Percentiles rank a stretch among this genome's conserved stretches.
Evolutionary conservation across 2,888 invertebrate genomes (phyloP).

Genomic region (Phengaris arion): DNA sequence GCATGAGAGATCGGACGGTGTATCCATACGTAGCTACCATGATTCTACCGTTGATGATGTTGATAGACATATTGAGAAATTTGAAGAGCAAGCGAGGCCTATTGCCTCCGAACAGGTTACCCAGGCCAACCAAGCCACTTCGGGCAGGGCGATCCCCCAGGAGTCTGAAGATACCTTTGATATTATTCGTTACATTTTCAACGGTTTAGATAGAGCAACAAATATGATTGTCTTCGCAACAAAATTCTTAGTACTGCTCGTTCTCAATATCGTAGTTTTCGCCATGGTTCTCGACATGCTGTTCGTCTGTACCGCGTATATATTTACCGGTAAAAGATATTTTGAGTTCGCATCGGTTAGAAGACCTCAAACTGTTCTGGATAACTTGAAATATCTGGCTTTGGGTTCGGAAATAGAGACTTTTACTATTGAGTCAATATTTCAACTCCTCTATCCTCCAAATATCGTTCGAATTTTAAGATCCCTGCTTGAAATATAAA

Average conservation of each 20-base stretch:
- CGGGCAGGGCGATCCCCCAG: not conserved
- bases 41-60: constrained; percentile 42
- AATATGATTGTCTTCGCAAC: constrained; percentile 38
- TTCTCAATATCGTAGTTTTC: constrained; percentile 50
- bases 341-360: constrained; percentile 52
- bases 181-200: not conserved
- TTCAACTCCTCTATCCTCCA: constrained; percentile 50
- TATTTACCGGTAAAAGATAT: constrained; percentile 51
- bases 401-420: constrained; percentile 53
- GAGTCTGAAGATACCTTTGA: not conserved
- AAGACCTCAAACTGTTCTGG: constrained; percentile 50
- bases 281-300: constrained; percentile 48
- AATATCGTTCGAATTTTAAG: constrained; percentile 55
- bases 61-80: constrained; percentile 37
- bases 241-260: constrained; percentile 51
- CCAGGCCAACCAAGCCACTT: not conserved
- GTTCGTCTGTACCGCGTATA: constrained; percentile 49
- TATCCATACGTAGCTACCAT: constrained; percentile 58
- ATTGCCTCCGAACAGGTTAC: not conserved
- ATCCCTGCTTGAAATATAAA: constrained; percentile 41
- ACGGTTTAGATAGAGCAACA: not conserved
- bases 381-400: constrained; percentile 46
- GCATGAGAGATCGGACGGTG: constrained; percentile 32
- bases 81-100: constrained; percentile 1
- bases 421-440: constrained; percentile 52